These are phyloP conservation scores for Furnarius figulus DNA, from an alignment of 2,113 vertebrate genomes.

Conservation along the genomic window DNA sequence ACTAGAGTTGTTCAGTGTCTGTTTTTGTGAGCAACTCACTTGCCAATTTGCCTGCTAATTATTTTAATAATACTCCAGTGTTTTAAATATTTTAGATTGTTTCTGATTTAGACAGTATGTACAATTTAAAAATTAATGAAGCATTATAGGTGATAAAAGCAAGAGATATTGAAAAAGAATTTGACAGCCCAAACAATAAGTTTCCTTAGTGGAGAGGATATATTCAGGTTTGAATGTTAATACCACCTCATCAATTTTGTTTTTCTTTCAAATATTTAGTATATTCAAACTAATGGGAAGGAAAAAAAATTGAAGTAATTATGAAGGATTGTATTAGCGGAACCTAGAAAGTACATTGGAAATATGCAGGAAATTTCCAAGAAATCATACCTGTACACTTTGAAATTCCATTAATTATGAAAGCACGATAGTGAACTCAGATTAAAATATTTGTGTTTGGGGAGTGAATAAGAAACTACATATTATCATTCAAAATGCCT, in stretches of 20 bases:
- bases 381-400: neutral
- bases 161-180: neutral
- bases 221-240: neutral
- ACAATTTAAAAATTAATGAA: conserved; percentile 20
- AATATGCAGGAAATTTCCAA: neutral
- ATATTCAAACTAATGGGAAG: neutral
- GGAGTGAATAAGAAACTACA: neutral
- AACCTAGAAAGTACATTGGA: neutral
- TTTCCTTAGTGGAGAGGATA: neutral
- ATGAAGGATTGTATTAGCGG: neutral
- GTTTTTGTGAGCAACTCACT: neutral
- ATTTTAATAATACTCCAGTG: neutral
- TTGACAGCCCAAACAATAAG: fast-evolving
- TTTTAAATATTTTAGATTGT: conserved; percentile 36
- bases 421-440: neutral
- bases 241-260: neutral
- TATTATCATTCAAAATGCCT: neutral
- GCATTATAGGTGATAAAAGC: neutral
- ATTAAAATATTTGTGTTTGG: neutral
- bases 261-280: neutral
- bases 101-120: conserved; percentile 3
- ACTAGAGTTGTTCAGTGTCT: neutral
- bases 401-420: neutral
- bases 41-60: neutral
- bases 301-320: neutral